Conservation (phyloP, 2,888 invertebrate genomes). For the Drosophila setosimentum region DNA sequence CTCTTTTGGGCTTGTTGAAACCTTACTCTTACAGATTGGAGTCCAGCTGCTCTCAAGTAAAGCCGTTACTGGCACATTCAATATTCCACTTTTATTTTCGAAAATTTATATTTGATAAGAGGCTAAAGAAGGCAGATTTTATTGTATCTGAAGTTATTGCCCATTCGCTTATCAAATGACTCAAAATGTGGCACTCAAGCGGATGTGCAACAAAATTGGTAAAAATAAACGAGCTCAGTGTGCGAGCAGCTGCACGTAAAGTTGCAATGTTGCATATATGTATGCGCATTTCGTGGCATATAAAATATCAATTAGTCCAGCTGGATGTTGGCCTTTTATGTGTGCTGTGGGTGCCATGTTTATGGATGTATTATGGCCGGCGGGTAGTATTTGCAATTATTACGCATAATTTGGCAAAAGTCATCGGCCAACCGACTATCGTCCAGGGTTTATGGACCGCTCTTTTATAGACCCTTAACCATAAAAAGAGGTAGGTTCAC, state of each 20-base stretch:
- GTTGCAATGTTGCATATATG: not conserved
- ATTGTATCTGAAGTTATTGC: not conserved
- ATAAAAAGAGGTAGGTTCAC: slow-evolving; percentile 1
- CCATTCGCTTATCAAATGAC: not conserved
- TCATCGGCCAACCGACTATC: slow-evolving; percentile 23
- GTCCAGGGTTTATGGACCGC: slow-evolving; percentile 13
- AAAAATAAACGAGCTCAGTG: not conserved
- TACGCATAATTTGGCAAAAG: slow-evolving; percentile 69
- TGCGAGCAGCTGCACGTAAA: not conserved
- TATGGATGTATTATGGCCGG: slow-evolving; percentile 37
- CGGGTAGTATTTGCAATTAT: slow-evolving; percentile 65
- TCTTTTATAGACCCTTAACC: slow-evolving; percentile 21
- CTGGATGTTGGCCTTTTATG: slow-evolving; percentile 19
- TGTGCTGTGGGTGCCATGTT: slow-evolving; percentile 9
- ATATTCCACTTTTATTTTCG: not conserved
- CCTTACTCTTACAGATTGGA: not conserved
- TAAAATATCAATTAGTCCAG: slow-evolving; percentile 68
- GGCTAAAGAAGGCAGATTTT: not conserved
- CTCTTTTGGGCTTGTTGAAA: not conserved
- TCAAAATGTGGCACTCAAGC: not conserved
- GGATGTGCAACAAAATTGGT: not conserved
- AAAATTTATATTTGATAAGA: not conserved
- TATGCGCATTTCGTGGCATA: slow-evolving; percentile 5
- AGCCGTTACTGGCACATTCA: not conserved
- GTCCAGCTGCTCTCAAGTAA: not conserved